A percentile compares a stretch with the other conserved stretches of the same genome.
Conservation (phyloP, 2,113 vertebrate genomes). For the Chroicocephalus ridibundus region DNA sequence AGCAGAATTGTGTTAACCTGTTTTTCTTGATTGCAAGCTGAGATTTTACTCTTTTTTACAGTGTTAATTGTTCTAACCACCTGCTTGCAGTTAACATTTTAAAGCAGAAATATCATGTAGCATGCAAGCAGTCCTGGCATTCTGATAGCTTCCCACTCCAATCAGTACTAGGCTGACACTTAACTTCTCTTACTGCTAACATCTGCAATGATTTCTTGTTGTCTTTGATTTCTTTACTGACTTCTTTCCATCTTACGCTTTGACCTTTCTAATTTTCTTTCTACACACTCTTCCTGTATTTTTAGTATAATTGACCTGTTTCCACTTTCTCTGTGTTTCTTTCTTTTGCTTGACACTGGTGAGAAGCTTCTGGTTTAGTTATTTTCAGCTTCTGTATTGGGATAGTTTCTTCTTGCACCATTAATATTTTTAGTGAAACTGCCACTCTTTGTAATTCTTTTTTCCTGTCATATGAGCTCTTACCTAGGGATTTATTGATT, state of each 20-base stretch:
- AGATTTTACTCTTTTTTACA: not conserved
- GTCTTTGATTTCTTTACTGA: not conserved
- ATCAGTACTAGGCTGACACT: not conserved
- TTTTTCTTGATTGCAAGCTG: not conserved
- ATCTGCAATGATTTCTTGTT: not conserved
- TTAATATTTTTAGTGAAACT: not conserved
- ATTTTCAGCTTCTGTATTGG: not conserved
- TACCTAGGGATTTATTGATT: not conserved
- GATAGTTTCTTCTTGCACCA: not conserved
- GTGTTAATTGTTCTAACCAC: not conserved
- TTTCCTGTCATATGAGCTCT: not conserved
- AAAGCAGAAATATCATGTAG: not conserved
- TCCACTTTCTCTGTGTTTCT: not conserved
- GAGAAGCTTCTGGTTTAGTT: not conserved
- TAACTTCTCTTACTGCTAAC: not conserved
- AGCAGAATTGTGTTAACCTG: not conserved
- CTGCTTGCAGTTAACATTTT: not conserved
- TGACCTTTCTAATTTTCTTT: not conserved
- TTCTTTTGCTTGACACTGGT: not conserved
- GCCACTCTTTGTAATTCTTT: not conserved
- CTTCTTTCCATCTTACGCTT: not conserved
- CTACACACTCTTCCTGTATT: not conserved
- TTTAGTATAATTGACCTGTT: not conserved
- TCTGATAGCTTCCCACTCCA: not conserved
- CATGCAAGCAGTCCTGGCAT: not conserved